Conservation (phyloP, 2,113 vertebrate genomes). For the Colistium nudipinnis region DNA sequence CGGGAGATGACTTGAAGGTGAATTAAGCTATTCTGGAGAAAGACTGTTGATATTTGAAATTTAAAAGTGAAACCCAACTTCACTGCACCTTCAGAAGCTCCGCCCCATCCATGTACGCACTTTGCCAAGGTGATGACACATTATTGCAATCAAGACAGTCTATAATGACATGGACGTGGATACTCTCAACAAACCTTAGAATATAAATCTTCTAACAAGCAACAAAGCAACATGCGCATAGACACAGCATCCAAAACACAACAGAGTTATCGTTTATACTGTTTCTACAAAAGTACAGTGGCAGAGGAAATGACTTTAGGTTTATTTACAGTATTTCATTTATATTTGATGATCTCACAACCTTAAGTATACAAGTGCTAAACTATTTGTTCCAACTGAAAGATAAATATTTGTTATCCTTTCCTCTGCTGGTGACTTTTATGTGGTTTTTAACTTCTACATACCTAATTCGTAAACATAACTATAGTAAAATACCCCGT, state of each 20-base stretch:
- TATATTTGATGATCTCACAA: neutral
- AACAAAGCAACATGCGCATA: too few species aligned
- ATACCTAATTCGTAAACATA: too few species aligned
- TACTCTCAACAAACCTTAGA: neutral
- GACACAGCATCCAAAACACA: too few species aligned
- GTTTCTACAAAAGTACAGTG: too few species aligned
- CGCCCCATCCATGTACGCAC: neutral
- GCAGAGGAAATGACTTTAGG: too few species aligned
- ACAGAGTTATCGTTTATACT: too few species aligned
- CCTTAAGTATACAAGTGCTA: neutral
- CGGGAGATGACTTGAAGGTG: slow-evolving; percentile 15
- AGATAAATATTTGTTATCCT: too few species aligned
- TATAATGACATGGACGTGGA: neutral
- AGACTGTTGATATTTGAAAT: neutral
- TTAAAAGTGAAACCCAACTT: neutral
- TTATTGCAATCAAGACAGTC: neutral
- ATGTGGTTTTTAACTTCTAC: too few species aligned
- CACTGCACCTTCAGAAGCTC: neutral
- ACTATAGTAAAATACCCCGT: too few species aligned
- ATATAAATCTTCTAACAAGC: too few species aligned
- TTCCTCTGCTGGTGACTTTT: too few species aligned
- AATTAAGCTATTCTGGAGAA: neutral
- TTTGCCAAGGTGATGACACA: neutral
- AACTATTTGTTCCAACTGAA: neutral
- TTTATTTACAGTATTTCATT: too few species aligned